Evolutionary conservation across 2,113 vertebrate species (phyloP).

Genomic region (Pardalotus punctatus): DNA sequence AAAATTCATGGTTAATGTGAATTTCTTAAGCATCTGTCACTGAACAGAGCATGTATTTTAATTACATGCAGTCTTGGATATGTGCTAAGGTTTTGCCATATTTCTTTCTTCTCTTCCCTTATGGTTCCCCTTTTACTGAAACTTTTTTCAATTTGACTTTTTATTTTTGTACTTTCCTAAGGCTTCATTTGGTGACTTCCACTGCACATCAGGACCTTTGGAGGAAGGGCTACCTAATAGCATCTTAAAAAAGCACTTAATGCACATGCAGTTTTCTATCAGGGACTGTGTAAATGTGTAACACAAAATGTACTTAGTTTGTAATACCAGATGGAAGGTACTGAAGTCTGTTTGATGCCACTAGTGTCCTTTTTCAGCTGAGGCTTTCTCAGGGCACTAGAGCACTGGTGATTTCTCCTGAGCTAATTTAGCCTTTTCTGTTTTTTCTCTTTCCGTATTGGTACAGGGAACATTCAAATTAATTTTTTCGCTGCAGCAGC

Average conservation of each 20-base stretch:
- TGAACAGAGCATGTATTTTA: not conserved
- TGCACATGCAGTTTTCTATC: not conserved
- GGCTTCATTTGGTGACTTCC: not conserved
- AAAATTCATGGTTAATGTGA: not conserved
- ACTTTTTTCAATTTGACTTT: not conserved
- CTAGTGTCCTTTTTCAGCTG: not conserved
- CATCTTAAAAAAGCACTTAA: not conserved
- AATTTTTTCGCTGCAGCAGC: not conserved
- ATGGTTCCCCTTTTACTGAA: not conserved
- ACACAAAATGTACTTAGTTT: not conserved
- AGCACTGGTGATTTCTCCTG: not conserved
- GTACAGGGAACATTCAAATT: slow-evolving; percentile 42
- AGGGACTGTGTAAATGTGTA: not conserved
- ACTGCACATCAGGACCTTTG: not conserved
- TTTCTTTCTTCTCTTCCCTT: not conserved
- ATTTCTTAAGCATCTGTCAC: not conserved
- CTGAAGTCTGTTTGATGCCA: not conserved
- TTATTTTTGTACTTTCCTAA: not conserved
- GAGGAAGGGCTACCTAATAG: not conserved
- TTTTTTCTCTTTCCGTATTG: not conserved
- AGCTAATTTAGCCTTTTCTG: not conserved
- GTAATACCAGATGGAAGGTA: not conserved
- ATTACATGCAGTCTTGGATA: not conserved
- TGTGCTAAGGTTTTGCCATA: not conserved
- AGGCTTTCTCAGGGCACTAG: not conserved